phyloP scores from a whole-genome alignment of 2,888 invertebrate genomes.

The Eledona agricola region DNA sequence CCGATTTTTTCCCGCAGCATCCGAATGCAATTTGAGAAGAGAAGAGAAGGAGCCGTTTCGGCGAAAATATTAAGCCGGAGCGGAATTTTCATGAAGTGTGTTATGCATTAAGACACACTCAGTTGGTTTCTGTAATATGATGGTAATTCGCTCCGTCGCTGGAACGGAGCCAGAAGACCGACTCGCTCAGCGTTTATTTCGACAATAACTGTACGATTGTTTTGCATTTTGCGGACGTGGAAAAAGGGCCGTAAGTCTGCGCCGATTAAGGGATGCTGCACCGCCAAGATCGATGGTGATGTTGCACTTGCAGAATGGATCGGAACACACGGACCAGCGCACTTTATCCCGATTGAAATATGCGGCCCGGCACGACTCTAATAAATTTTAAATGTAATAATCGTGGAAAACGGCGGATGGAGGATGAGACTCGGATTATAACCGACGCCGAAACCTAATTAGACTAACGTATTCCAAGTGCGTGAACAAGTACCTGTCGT shows the following conservation, averaged over 20 bases:
- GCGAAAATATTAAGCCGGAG: conserved; percentile 46
- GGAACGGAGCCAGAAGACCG: conserved; percentile 35
- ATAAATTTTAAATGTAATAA: conserved; percentile 48
- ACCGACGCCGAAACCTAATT: conserved; percentile 40
- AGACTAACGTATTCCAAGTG: conserved; percentile 45
- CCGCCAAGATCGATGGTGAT: conserved; percentile 1
- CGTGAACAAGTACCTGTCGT: conserved; percentile 46
- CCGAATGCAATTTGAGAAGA: conserved; percentile 39
- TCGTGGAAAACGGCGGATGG: conserved; percentile 45
- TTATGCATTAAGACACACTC: conserved; percentile 52
- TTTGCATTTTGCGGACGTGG: conserved; percentile 37
- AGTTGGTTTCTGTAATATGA: conserved; percentile 52
- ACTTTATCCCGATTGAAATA: conserved; percentile 35
- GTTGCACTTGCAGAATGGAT: conserved; percentile 22
- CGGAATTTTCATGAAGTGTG: conserved; percentile 48
- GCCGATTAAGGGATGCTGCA: conserved; percentile 11
- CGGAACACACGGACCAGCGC: conserved; percentile 29
- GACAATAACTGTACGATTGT: conserved; percentile 51
- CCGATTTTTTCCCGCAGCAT: conserved; percentile 24
- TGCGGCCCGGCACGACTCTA: conserved; percentile 36
- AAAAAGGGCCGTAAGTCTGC: conserved; percentile 22
- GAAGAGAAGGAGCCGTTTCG: conserved; percentile 37
- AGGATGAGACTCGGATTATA: conserved; percentile 46
- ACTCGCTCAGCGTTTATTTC: conserved; percentile 43
- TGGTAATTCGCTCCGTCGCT: conserved; percentile 50